phyloP scores from a whole-genome alignment of 2,113 vertebrate genomes.

The Bufo bufo region DNA sequence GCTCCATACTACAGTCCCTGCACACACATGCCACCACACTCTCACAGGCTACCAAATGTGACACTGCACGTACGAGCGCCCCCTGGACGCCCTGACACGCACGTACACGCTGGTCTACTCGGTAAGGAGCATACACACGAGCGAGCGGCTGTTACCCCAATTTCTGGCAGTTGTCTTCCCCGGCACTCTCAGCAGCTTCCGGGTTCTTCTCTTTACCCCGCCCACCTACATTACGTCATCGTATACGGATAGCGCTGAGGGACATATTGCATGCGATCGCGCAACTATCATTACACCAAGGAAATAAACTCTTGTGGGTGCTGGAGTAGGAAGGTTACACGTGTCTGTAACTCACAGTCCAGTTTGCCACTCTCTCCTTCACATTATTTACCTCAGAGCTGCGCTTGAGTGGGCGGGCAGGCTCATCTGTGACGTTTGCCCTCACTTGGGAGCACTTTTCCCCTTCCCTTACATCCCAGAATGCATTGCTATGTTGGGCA shows the following conservation, averaged over 20 bases:
- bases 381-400: too few species aligned
- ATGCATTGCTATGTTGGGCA: background rate
- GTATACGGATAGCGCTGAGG: background rate
- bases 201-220: background rate
- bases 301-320: background rate
- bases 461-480: background rate
- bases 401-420: too few species aligned
- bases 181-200: conserved; percentile 7
- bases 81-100: too few species aligned
- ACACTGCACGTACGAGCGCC: too few species aligned
- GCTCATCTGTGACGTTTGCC: background rate
- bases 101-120: too few species aligned
- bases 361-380: too few species aligned
- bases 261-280: too few species aligned
- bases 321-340: too few species aligned
- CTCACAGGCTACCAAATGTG: too few species aligned
- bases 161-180: background rate
- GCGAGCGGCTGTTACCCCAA: background rate
- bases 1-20: too few species aligned
- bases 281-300: background rate
- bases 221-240: background rate
- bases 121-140: background rate
- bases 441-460: background rate
- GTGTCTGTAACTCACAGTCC: too few species aligned
- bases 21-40: too few species aligned